Evolutionary conservation across 2,113 vertebrate genomes (phyloP).

Genomic region (Equus przewalskii): DNA sequence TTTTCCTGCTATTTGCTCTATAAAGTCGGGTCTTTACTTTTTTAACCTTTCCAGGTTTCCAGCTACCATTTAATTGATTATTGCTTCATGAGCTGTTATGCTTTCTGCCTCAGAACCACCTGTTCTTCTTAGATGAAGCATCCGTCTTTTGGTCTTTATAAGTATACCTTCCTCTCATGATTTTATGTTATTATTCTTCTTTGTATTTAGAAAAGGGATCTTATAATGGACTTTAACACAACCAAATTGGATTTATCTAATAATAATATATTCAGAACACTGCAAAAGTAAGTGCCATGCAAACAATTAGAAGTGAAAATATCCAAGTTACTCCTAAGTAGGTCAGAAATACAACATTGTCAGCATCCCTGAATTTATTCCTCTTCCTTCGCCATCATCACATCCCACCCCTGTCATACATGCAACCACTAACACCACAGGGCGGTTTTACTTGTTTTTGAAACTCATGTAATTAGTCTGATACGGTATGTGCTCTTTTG

Average conservation of each 20-base stretch:
- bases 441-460: background rate
- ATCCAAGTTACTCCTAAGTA: background rate
- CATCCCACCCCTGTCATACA: no score
- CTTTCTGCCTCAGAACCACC: background rate
- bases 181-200: background rate
- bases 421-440: background rate
- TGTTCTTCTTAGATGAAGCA: background rate
- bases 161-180: background rate
- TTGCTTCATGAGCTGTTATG: background rate
- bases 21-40: background rate
- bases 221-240: background rate
- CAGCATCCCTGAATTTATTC: background rate
- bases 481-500: background rate
- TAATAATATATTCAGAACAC: background rate
- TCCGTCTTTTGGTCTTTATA: background rate
- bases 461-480: background rate
- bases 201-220: background rate
- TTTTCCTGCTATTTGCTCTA: background rate
- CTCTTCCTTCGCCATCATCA: background rate
- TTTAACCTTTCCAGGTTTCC: background rate
- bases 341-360: background rate
- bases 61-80: background rate
- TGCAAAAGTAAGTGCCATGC: background rate
- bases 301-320: background rate
- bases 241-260: background rate